A percentile compares a stretch with the other conserved stretches of the same genome.
Conservation (phyloP, 2,113 vertebrate genomes). For the Osmerus mordax region DNA sequence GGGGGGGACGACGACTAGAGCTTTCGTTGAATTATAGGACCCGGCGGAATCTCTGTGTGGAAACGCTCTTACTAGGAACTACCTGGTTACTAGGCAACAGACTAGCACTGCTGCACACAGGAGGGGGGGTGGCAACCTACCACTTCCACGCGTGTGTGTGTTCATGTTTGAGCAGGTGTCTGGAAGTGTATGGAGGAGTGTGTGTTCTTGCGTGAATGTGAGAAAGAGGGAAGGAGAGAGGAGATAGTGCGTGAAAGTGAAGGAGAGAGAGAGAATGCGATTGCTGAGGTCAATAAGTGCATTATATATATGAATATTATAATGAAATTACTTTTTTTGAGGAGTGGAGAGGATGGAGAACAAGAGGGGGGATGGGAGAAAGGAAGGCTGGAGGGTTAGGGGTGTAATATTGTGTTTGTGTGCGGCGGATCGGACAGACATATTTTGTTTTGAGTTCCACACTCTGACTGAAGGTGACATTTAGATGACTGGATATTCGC, state of each 20-base stretch:
- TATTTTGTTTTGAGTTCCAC: no score
- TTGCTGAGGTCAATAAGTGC: conserved; percentile 66
- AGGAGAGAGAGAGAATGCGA: background rate
- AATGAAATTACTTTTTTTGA: background rate
- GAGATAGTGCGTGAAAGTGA: no score
- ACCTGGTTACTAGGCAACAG: conserved; percentile 73
- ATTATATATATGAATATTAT: conserved; percentile 52
- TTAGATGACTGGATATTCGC: no score
- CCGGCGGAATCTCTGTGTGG: conserved; percentile 47
- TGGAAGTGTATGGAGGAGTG: background rate
- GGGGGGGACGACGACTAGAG: conserved; percentile 6
- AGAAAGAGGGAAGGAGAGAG: no score
- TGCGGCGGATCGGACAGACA: no score
- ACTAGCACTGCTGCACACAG: conserved; percentile 51
- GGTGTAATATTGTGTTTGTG: no score
- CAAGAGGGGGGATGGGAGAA: background rate
- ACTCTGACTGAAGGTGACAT: no score
- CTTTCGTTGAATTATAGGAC: conserved; percentile 42
- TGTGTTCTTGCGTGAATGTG: conserved; percentile 25
- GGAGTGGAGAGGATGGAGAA: conserved; percentile 8
- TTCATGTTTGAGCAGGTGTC: no score
- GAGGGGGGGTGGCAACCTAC: conserved; percentile 4
- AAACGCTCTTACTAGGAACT: conserved; percentile 54
- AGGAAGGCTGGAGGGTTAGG: background rate
- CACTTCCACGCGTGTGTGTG: background rate